Evolutionary conservation across 2,888 invertebrate species (phyloP).

Genomic region (Acleris holmiana): DNA sequence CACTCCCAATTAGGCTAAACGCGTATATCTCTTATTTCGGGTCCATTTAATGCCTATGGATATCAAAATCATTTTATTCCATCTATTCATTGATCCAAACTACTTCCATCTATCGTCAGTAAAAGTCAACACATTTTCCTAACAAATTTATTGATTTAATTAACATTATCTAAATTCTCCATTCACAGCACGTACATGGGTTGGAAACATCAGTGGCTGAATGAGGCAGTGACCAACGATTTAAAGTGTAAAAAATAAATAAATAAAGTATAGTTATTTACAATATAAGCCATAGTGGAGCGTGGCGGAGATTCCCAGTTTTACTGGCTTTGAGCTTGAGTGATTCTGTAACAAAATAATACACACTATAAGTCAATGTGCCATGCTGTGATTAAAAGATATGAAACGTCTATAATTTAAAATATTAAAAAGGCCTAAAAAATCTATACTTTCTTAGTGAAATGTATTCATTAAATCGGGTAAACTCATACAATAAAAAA

Average conservation of each 20-base stretch:
- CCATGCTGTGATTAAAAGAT: no score
- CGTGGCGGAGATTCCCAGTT: slow-evolving; percentile 33
- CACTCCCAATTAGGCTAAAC: no score
- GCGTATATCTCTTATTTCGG: no score
- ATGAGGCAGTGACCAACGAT: slow-evolving; percentile 25
- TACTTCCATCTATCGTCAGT: neutral
- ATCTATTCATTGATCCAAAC: neutral
- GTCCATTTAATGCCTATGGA: no score
- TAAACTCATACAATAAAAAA: no score
- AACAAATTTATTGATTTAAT: slow-evolving; percentile 29
- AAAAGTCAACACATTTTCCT: slow-evolving; percentile 15
- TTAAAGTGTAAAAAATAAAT: slow-evolving; percentile 36
- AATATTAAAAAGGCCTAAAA: no score
- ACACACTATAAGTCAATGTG: no score
- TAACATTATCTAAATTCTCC: slow-evolving; percentile 34
- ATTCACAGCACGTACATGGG: slow-evolving; percentile 34
- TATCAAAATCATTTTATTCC: no score
- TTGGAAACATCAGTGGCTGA: slow-evolving; percentile 27
- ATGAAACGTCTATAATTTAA: no score
- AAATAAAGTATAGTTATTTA: slow-evolving; percentile 53
- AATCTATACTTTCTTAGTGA: no score
- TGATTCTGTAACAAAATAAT: slow-evolving; percentile 57
- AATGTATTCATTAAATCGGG: no score
- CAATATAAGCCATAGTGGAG: slow-evolving; percentile 43
- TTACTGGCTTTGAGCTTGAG: slow-evolving; percentile 50